Evolutionary conservation across 2,113 vertebrate genomes (phyloP).

Genomic region (Semicossyphus pulcher): DNA sequence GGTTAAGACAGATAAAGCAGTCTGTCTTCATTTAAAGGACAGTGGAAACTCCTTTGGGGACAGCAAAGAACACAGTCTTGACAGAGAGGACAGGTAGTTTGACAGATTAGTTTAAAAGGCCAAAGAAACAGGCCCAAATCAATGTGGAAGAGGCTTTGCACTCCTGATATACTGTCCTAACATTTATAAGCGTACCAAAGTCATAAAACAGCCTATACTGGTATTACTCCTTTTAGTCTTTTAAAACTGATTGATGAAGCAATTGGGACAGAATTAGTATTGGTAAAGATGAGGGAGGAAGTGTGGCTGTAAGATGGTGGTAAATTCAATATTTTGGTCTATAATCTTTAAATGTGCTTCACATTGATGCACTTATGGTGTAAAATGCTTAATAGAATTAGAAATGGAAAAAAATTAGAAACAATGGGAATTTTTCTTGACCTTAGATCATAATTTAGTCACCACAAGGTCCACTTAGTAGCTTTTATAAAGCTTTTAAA

Average conservation of each 20-base stretch:
- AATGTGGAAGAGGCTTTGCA: background rate
- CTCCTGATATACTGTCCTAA: background rate
- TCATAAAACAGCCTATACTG: too few relatives aligned
- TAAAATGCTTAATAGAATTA: too few relatives aligned
- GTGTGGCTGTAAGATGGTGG: background rate
- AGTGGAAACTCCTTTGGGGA: slow-evolving; percentile 19
- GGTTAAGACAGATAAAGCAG: slow-evolving; percentile 21
- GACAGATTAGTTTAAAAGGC: slow-evolving; percentile 7
- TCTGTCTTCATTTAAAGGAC: slow-evolving; percentile 53
- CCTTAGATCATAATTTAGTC: too few relatives aligned
- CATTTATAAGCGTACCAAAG: background rate
- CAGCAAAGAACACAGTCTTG: background rate
- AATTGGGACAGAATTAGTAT: too few relatives aligned
- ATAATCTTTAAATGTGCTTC: background rate
- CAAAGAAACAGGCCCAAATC: background rate
- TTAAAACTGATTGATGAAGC: too few relatives aligned
- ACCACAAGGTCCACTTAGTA: too few relatives aligned
- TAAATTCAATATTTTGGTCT: background rate
- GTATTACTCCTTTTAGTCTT: too few relatives aligned
- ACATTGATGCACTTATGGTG: too few relatives aligned
- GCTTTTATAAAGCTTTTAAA: too few relatives aligned
- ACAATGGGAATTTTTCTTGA: too few relatives aligned
- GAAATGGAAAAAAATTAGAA: too few relatives aligned
- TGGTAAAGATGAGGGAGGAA: background rate
- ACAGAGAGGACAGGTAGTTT: slow-evolving; percentile 9